Evolutionary conservation across 2,888 invertebrate species (phyloP), one percentile per base, ranked within the genome.

Genomic region (Scrobipalpa atriplicella): DNA sequence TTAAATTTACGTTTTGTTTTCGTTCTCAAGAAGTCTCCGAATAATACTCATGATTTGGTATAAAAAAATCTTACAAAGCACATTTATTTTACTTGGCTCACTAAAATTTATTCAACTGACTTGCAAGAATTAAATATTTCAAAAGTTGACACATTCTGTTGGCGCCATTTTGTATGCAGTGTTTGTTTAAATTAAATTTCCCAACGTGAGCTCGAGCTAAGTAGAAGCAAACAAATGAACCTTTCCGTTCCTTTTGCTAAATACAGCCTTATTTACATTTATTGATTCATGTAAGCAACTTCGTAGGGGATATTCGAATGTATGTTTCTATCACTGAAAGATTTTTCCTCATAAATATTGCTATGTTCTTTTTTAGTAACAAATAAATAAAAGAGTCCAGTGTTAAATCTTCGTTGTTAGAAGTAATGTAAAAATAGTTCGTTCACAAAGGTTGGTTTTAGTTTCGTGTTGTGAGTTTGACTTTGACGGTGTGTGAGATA

Each of bases 121-220:
- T 10, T 6, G 1, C 19, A 52, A 51, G 10, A 19, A 10, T 18
- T 29, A 52, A 52, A 19, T 19, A 3, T 47, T 47, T 10, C 52
- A 52, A 52, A 61, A 61, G 36, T 66, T 62, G 52, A 38, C 41
- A 43, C 52, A 52, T 60, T 65, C 10, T 66, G 61, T 61, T 51
- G 51, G 62, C 61, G 52, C 51, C 58, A 36, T 47, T 52, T 52
- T 18, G 19, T 65, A 65, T 47, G 51, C 51, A n/a, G 51, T 38
- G 66, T 52, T 66, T 36, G 38, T 66, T 65, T 61, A 66, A 61
- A 61, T 65, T 61, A 66, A 61, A 61, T 47, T 66, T 36, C 39
- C 38, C 60, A 18, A 66, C 66, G 38, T 41, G 54, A 29, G 52
- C 52, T 19, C 52, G 19, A 52, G 52, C 52, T 52, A 52, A 52